Conservation (phyloP, 2,888 invertebrate species). For the Ophioninae sp. region DNA sequence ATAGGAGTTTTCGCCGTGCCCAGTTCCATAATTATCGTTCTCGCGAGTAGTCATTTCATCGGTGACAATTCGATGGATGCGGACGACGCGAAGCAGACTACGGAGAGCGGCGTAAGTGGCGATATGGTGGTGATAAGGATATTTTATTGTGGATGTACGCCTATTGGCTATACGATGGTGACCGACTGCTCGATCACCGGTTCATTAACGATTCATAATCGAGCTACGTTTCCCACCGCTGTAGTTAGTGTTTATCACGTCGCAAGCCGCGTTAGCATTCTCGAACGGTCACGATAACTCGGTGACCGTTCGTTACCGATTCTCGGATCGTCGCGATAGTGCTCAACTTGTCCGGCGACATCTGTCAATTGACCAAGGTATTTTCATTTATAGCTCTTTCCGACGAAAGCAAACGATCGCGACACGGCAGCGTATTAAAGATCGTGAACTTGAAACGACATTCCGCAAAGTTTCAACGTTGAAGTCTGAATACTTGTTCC, state of each 20-base stretch:
- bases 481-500: too few species aligned
- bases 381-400: neutral
- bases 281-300: too few species aligned
- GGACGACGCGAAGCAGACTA: neutral
- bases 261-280: too few species aligned
- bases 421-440: too few species aligned
- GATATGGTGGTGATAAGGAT: neutral
- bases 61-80: neutral
- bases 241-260: too few species aligned
- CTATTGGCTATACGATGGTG: neutral
- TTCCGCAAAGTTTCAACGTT: neutral
- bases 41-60: neutral
- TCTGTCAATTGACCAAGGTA: conserved; percentile 69
- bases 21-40: neutral
- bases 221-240: too few species aligned
- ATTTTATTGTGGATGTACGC: neutral
- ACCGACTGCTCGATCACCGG: too few species aligned
- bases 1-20: neutral
- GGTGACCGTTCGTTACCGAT: too few species aligned
- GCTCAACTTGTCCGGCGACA: conserved; percentile 67
- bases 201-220: too few species aligned
- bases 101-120: neutral
- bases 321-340: conserved; percentile 67
- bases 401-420: too few species aligned
- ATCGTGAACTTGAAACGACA: neutral